Evolutionary conservation across 2,888 invertebrate species (phyloP).

Genomic region (Byasa hedistus): DNA sequence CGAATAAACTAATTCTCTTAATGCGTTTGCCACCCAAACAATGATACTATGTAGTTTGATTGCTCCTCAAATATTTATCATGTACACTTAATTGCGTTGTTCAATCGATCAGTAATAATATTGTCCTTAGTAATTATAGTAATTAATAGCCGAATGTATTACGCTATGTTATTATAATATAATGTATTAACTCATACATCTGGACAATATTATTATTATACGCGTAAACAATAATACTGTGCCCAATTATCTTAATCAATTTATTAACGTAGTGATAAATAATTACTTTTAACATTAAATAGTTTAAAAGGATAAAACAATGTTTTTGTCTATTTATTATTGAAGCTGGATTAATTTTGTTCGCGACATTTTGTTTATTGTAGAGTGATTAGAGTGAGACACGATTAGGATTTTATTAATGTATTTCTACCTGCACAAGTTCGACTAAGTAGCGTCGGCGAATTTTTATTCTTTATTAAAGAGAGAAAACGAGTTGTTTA

Average conservation of each 20-base stretch:
- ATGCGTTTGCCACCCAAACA: neutral
- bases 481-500: slow-evolving; percentile 8
- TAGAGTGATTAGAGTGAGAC: neutral
- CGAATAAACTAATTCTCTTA: slow-evolving; percentile 1
- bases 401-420: neutral
- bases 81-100: neutral
- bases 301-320: too few species aligned
- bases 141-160: neutral
- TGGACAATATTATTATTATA: too few species aligned
- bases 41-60: neutral
- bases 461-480: slow-evolving; percentile 2
- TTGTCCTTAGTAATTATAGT: neutral
- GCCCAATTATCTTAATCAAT: too few species aligned
- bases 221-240: too few species aligned
- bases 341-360: neutral
- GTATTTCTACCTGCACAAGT: neutral
- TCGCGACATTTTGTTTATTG: neutral
- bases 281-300: too few species aligned
- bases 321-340: too few species aligned
- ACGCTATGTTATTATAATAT: neutral
- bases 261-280: too few species aligned
- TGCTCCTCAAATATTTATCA: slow-evolving; percentile 1
- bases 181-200: too few species aligned
- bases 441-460: neutral
- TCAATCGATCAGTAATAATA: slow-evolving; percentile 4